Conservation (phyloP, 1,140 invertebrate species). For the Drosophila parvula region DNA sequence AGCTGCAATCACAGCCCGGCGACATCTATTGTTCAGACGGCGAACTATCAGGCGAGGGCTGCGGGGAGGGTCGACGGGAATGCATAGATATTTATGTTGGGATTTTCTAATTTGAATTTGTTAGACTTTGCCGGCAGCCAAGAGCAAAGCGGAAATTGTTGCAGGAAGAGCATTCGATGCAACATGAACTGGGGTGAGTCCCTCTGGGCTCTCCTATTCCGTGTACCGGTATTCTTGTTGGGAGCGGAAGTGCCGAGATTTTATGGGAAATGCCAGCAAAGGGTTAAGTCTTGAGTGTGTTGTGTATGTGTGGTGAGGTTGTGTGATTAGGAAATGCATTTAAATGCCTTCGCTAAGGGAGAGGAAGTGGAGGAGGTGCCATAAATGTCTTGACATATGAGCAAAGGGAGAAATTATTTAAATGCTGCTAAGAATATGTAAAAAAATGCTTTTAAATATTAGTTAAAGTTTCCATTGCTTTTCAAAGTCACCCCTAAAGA, state of each 20-base stretch:
- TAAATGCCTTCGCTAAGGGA: conserved; percentile 27
- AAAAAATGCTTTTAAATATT: too few species aligned
- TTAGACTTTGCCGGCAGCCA: conserved; percentile 65
- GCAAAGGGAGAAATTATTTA: conserved; percentile 15
- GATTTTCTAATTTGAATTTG: conserved; percentile 83
- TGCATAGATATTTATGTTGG: conserved; percentile 78
- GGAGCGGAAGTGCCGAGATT: conserved; percentile 71
- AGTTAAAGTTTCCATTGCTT: neutral
- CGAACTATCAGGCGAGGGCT: conserved; percentile 44
- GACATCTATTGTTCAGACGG: conserved; percentile 77
- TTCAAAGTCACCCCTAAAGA: neutral
- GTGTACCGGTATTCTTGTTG: conserved; percentile 34
- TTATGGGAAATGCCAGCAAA: conserved; percentile 70
- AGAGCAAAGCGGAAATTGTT: conserved; percentile 77
- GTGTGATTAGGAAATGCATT: conserved; percentile 57
- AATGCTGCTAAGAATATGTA: neutral
- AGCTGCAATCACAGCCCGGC: conserved; percentile 68
- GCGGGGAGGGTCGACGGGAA: conserved; percentile 18
- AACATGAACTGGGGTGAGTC: conserved; percentile 8
- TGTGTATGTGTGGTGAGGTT: conserved; percentile 29
- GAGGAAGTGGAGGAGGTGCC: conserved; percentile 29
- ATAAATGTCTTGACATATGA: conserved; percentile 35
- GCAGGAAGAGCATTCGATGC: conserved; percentile 74
- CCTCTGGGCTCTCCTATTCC: conserved; percentile 12
- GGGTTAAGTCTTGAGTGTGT: conserved; percentile 57